These are phyloP conservation scores for Hyposoter dolosus DNA, from an alignment of 2,888 invertebrate genomes.

Conservation along the genomic window DNA sequence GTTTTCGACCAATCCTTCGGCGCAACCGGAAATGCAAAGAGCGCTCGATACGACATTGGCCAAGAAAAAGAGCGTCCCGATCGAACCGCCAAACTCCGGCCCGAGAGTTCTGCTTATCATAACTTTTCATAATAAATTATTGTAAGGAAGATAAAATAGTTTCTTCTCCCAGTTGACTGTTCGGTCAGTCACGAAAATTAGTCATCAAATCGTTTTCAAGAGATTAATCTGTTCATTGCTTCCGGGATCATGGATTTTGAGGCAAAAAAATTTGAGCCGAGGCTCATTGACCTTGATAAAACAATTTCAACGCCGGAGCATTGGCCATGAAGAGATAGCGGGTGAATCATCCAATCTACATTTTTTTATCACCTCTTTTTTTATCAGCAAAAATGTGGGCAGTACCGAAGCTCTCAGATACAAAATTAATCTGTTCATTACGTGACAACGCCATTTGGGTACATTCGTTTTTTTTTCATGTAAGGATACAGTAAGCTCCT, in stretches of 20 bases:
- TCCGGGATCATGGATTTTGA: background rate
- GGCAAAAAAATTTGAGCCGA: background rate
- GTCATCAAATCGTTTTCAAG: background rate
- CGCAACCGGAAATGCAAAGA: conserved; percentile 97
- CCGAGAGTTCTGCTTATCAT: conserved; percentile 99
- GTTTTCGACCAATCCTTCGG: conserved; percentile 96
- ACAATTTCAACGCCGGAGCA: conserved; percentile 10
- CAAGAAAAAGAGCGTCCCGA: conserved; percentile 98
- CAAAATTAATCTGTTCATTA: conserved; percentile 5
- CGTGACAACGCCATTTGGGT: background rate
- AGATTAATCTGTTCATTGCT: background rate
- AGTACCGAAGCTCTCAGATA: conserved; percentile 1
- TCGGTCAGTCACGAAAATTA: background rate
- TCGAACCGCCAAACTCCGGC: conserved; percentile 99
- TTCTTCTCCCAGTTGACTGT: background rate
- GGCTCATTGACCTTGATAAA: conserved; percentile 40
- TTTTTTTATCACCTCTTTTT: background rate
- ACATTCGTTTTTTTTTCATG: background rate
- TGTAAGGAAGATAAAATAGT: conserved; percentile 27
- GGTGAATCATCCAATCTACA: conserved; percentile 10
- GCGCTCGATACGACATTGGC: conserved; percentile 99
- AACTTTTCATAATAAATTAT: conserved; percentile 87
- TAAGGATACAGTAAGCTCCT: conserved; percentile 98
- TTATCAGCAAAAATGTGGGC: conserved; percentile 45
- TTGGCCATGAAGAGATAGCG: conserved; percentile 16